Evolutionary conservation across 2,888 invertebrate species (phyloP), one percentile per base, ranked within the genome.

Genomic region (Stenolophus ochropezus): DNA sequence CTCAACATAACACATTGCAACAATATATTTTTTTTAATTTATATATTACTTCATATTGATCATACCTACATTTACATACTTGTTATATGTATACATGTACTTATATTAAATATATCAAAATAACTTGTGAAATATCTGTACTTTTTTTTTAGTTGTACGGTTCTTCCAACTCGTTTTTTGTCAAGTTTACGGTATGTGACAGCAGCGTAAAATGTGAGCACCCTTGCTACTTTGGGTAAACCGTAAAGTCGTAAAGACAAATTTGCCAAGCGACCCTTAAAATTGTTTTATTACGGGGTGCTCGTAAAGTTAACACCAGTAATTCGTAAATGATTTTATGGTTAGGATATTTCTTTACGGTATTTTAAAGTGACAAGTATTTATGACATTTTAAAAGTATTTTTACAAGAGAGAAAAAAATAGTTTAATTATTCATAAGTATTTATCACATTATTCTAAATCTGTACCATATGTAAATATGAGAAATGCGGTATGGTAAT

Each of bases 301-400:
- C 21, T n/a, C n/a, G 14, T 61, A 61, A 61, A 61, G 2, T 25
- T 61, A 61, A 61, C 23, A 21, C 61, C 23, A 61, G 23, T 61
- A 61, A 61, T 25, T 23, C 61, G 5, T 27, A 61, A 61, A 61
- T 14, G 61, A 61, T 61, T 61, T 61, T 61, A 61, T 61, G 61
- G 8, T 14, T 61, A 23, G 4, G 4, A 25, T 14, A 61, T 61
- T 61, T 27, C 61, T 61, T 61, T 25, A 23, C 11, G n/a, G 25
- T n/a, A n/a, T n/a, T n/a, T n/a, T 4, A 53, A 61, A 61, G 25
- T 14, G 23, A 61, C 25, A 23, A 25, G 25, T 14, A 23, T 61
- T 61, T 23, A 61, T 61, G 61, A 61, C 23, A 14, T 56, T 21
- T 61, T 61, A 23, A 61, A 61, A 61, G 21, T 23, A 61, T 61